phyloP scores from a whole-genome alignment of 2,888 invertebrate genomes.

The Metalampra italica region DNA sequence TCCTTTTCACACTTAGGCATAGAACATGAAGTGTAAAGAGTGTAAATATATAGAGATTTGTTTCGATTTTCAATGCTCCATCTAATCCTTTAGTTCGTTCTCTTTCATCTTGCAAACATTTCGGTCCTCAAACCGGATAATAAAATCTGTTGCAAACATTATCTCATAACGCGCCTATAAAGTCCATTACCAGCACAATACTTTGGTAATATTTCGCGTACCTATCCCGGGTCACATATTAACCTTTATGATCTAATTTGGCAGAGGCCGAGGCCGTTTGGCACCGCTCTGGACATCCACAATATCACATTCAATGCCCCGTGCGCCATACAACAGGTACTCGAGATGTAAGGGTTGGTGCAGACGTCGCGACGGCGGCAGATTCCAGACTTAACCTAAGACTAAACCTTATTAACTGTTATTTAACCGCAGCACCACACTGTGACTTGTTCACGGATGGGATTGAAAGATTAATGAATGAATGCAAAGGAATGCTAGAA shows the following conservation, averaged over 20 bases:
- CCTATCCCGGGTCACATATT: constrained; percentile 40
- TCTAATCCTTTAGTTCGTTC: too few species aligned
- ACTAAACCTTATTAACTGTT: too few species aligned
- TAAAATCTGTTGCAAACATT: background rate
- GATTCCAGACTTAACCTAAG: too few species aligned
- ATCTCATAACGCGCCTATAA: constrained; percentile 1
- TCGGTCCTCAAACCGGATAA: too few species aligned
- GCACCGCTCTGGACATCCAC: constrained; percentile 36
- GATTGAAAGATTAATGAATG: too few species aligned
- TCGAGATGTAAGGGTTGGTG: constrained; percentile 12
- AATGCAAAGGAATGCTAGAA: too few species aligned
- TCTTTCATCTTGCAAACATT: too few species aligned
- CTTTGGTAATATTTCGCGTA: constrained; percentile 16
- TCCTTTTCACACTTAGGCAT: too few species aligned
- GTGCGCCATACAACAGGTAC: constrained; percentile 49
- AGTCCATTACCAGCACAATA: constrained; percentile 8
- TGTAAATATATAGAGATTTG: too few species aligned
- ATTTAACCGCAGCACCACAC: too few species aligned
- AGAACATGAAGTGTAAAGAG: too few species aligned
- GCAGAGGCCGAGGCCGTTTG: constrained; percentile 55
- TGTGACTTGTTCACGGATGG: background rate
- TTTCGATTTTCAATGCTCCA: too few species aligned
- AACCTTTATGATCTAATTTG: constrained; percentile 72
- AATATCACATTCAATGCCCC: constrained; percentile 41
- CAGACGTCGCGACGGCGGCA: constrained; percentile 5